These are phyloP conservation scores for Dynastes maya DNA, from an alignment of 2,888 invertebrate species.

Conservation along the genomic window DNA sequence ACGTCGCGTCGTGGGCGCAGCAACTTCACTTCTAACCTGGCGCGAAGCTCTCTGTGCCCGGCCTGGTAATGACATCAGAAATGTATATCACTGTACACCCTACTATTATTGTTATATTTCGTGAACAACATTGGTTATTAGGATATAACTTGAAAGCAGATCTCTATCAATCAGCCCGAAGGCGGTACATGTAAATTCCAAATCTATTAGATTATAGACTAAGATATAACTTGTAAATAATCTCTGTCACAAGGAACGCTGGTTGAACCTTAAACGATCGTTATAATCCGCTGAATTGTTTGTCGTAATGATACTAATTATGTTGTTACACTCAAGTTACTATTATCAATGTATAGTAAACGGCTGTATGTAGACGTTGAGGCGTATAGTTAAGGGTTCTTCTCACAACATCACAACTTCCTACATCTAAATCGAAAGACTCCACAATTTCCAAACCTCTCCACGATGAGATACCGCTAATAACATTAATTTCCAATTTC, in stretches of 20 bases:
- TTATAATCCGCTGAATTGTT: not conserved
- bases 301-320: not conserved
- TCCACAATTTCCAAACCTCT: not conserved
- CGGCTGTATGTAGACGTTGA: not conserved
- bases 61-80: no score
- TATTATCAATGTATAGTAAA: slow-evolving; percentile 8
- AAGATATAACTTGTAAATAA: no score
- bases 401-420: not conserved
- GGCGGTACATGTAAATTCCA: not conserved
- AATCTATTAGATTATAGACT: slow-evolving; percentile 5
- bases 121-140: no score
- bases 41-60: no score
- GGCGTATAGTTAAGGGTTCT: not conserved
- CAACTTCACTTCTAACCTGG: no score
- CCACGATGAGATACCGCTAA: slow-evolving; percentile 8
- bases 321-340: not conserved
- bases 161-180: not conserved
- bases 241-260: no score
- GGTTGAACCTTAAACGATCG: not conserved
- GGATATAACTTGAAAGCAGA: not conserved
- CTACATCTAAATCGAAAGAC: not conserved
- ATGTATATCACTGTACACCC: no score
- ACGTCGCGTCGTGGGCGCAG: no score
- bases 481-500: slow-evolving; percentile 19
- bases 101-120: no score